phyloP scores from a whole-genome alignment of 1,140 invertebrate genomes.

The Listronotus oregonensis region DNA sequence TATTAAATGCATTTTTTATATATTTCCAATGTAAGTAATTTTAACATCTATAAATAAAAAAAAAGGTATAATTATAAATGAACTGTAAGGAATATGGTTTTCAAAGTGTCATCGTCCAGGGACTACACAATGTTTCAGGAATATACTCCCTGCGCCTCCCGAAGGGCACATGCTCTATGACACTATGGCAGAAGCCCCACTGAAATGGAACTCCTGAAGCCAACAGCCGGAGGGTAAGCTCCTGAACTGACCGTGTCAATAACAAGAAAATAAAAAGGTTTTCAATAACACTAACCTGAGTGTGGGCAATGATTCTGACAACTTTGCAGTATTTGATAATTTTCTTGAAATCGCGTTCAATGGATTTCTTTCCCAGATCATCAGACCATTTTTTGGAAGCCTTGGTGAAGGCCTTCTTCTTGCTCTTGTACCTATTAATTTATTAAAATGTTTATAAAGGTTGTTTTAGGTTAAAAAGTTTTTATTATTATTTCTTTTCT shows the following conservation, averaged over 20 bases:
- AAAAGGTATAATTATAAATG: slow-evolving; percentile 9
- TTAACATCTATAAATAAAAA: not conserved
- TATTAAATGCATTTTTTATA: not conserved
- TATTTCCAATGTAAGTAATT: not conserved
- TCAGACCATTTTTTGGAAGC: slow-evolving; percentile 98
- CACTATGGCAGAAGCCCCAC: slow-evolving; percentile 58
- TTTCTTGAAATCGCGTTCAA: slow-evolving; percentile 95
- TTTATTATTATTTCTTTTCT: no score
- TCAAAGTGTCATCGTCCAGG: slow-evolving; percentile 69
- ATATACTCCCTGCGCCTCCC: slow-evolving; percentile 67
- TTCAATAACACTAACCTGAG: slow-evolving; percentile 74
- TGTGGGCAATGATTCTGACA: slow-evolving; percentile 95
- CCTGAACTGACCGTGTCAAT: slow-evolving; percentile 51
- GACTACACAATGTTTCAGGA: slow-evolving; percentile 69
- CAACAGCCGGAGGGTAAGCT: slow-evolving; percentile 56
- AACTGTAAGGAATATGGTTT: slow-evolving; percentile 73
- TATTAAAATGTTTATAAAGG: slow-evolving; percentile 1
- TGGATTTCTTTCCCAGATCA: slow-evolving; percentile 93
- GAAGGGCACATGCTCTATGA: slow-evolving; percentile 65
- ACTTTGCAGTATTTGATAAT: slow-evolving; percentile 99
- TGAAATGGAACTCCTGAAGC: slow-evolving; percentile 45
- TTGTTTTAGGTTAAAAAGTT: slow-evolving; percentile 3
- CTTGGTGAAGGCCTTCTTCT: slow-evolving; percentile 99
- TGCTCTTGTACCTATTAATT: slow-evolving; percentile 91
- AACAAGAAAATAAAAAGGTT: slow-evolving; percentile 19